Evolutionary conservation across 2,797 vertebrate genomes (phyloP).

Genomic region (Rhyacichthys aspro): DNA sequence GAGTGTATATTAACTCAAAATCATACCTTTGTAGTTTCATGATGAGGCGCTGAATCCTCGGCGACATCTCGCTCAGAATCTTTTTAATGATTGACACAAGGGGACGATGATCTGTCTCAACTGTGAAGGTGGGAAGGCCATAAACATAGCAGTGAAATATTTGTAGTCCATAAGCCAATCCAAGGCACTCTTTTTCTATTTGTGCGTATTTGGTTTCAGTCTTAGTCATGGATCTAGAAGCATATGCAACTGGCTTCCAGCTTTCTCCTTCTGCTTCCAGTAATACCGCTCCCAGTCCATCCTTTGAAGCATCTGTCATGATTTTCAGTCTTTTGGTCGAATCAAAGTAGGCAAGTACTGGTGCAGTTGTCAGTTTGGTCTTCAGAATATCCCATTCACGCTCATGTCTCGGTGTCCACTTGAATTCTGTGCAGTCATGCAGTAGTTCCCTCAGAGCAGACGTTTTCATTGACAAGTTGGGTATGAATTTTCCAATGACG

Average conservation of each 20-base stretch:
- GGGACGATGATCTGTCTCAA: too few species aligned
- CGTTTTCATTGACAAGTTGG: conserved; percentile 18
- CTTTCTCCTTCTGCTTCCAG: conserved; percentile 8
- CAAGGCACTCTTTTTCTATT: conserved; percentile 34
- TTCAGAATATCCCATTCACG: conserved; percentile 26
- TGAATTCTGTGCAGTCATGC: conserved; percentile 2
- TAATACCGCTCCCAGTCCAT: conserved; percentile 14
- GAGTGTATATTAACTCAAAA: too few species aligned
- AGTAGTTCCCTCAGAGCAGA: neutral
- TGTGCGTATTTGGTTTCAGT: conserved; percentile 20
- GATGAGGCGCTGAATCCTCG: too few species aligned
- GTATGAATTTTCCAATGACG: conserved; percentile 20
- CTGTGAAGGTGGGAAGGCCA: too few species aligned
- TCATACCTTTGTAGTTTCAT: too few species aligned
- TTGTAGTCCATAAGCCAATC: neutral
- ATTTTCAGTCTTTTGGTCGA: conserved; percentile 8
- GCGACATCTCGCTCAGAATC: too few species aligned
- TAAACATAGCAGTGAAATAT: too few species aligned
- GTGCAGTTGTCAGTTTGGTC: conserved; percentile 16
- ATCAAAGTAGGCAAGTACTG: conserved; percentile 29
- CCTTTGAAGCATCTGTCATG: conserved; percentile 19
- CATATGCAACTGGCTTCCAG: conserved; percentile 23
- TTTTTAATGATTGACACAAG: too few species aligned
- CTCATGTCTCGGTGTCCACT: conserved; percentile 32
- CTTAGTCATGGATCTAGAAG: conserved; percentile 9